Conservation (phyloP, 2,888 invertebrate species). For the Drosophila peninsularis region DNA sequence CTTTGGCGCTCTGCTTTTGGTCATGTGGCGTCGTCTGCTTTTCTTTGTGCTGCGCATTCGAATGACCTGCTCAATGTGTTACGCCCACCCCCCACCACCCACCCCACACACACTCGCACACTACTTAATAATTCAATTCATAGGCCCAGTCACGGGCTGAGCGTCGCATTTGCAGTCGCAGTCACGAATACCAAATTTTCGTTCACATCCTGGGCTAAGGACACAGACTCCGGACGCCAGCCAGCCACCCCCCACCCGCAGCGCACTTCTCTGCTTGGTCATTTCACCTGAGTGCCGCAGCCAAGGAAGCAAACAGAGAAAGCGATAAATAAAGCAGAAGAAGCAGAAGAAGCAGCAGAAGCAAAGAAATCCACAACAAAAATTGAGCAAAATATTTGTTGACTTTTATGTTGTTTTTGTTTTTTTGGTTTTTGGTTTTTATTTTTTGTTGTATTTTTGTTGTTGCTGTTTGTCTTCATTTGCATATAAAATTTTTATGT, state of each 20-base stretch:
- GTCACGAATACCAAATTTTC: constrained; percentile 58
- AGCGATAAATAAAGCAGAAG: constrained; percentile 24
- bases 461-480: constrained; percentile 70
- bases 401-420: constrained; percentile 44
- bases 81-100: constrained; percentile 18
- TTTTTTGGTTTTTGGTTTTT: constrained; percentile 4
- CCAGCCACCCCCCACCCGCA: not conserved
- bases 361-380: constrained; percentile 16
- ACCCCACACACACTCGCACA: constrained; percentile 25
- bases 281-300: constrained; percentile 38
- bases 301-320: constrained; percentile 37
- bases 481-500: constrained; percentile 79
- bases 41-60: constrained; percentile 64
- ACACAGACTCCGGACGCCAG: constrained; percentile 20
- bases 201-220: constrained; percentile 30
- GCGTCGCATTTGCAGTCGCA: constrained; percentile 51
- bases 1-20: not conserved
- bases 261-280: constrained; percentile 8
- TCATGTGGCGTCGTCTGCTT: constrained; percentile 4
- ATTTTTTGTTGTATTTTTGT: constrained; percentile 7
- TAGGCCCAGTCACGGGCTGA: constrained; percentile 73
- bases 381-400: constrained; percentile 63
- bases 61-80: constrained; percentile 71
- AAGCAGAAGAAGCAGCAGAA: not conserved
- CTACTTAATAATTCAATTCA: constrained; percentile 81